Base-by-base conservation (phyloP, 2,113 vertebrate genomes). In the Semicossyphus pulcher region DNA sequence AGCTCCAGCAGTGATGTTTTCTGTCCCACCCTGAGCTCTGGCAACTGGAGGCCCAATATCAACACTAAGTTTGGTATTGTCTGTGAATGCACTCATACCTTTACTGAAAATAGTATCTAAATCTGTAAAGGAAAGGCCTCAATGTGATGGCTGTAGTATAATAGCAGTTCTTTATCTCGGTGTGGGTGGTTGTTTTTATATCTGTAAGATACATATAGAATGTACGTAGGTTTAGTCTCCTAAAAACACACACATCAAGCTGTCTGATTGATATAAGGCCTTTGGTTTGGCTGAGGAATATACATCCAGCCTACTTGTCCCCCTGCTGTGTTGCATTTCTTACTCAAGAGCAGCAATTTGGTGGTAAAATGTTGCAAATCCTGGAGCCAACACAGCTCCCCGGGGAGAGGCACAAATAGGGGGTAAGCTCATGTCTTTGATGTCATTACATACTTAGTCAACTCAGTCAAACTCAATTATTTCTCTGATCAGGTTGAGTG, bases 401-500 rank as follows among this genome's bases (percentile, higher is more conserved):
- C 2, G 57, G 42, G 64, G 60, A 82, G 54, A 75, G 12, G 10
- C 53, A 81, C 45, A 69, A 86, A 74, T 72, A 82, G 62, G 21
- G 56, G 39, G 21, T 74, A 58, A 77, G 70, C 60, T 76, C 20
- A 56, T 48, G 39, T 58, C 62, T 88, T 86, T 80, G 67, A 87
- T 84, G 73, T 83, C 52, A 83, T 86, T 79, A 80, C 49, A 68
- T 76, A 78, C 61, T n/a, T 48, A 80, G 59, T 83, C 64, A 80
- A 80, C 52, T 81, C 29, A 77, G 71, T 89, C 79, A 89, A 89
- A 88, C 61, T 80, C 60, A 78, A 74, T 88, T 72, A 82, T 81
- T 87, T 82, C 59, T 85, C 61, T 67, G 68, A 83, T 82, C 72
- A 74, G 56, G 53, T 66, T 68, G 52, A 61, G 51, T 78, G 76